Evolutionary conservation across 2,797 vertebrate genomes (phyloP), one percentile per base, ranked within the genome.

Genomic region (Myripristis murdjan): DNA sequence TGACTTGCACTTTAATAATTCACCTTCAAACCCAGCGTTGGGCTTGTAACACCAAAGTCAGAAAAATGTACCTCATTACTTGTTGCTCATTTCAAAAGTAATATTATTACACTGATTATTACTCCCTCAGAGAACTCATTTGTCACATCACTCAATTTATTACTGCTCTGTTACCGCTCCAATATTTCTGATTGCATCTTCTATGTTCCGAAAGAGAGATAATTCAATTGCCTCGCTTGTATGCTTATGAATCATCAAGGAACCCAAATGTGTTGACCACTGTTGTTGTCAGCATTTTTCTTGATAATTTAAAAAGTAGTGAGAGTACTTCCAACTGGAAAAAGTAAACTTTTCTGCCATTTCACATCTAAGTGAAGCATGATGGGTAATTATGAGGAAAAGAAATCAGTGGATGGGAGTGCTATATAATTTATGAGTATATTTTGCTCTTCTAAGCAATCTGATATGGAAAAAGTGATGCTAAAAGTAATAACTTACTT

Each of bases 1-100:
- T 77, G 75, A 73, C 59, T 63, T 68, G 70, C 48, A 58, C 72
- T 86, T 78, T 70, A 49, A 16, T 60, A 66, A 75, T 82, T 87
- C 63, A 84, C 78, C 77, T 66, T 77, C 31, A 82, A 70, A 66
- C 52, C 41, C 51, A 61, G 26, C 62, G 53, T 65, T 56, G 59
- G 60, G 73, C 59, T 67, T 70, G 55, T 31, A n/a, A n/a, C n/a
- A n/a, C n/a, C n/a, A n/a, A n/a, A n/a, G n/a, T n/a, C n/a, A n/a
- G n/a, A n/a, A 4, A 31, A 6, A 33, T 7, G 6, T 33, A 6
- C 3, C 31, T 33, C 9, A 10, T 10, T 11, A 11, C 35, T 37
- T 10, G 9, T 37, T 9, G 9, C 35, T 37, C 35, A 37, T 37
- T 37, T 37, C 1, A 37, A 37, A 37, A 37, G 9, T 10, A 12